Evolutionary conservation across 2,888 invertebrate genomes (phyloP).

Genomic region (Protonemura montana): DNA sequence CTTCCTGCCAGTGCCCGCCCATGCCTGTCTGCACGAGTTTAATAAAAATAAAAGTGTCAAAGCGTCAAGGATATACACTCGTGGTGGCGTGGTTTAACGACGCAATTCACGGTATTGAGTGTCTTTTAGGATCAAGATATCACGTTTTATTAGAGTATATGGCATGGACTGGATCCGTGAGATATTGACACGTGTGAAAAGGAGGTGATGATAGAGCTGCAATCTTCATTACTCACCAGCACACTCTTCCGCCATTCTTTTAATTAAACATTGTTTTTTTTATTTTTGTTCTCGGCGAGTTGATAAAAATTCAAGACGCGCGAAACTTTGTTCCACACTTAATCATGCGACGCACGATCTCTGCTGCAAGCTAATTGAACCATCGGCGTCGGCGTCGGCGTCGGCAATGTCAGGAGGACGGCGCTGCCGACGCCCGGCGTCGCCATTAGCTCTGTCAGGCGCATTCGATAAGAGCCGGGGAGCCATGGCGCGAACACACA

Average conservation of each 20-base stretch:
- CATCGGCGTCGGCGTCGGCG: slow-evolving; percentile 1
- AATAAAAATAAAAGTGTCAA: neutral
- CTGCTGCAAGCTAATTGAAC: slow-evolving; percentile 28
- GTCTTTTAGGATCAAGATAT: neutral
- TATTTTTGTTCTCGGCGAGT: neutral
- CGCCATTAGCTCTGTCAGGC: slow-evolving; percentile 16
- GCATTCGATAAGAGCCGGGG: neutral
- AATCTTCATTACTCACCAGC: neutral
- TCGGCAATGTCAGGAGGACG: neutral
- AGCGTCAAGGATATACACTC: neutral
- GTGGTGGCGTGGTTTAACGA: neutral
- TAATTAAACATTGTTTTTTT: neutral
- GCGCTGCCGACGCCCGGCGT: slow-evolving; percentile 13
- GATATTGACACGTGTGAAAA: neutral
- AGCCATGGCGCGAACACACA: neutral
- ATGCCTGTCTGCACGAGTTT: neutral
- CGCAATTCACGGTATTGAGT: slow-evolving; percentile 7
- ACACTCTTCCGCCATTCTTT: neutral
- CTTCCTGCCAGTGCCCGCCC: neutral
- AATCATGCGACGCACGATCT: slow-evolving; percentile 27
- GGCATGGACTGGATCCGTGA: neutral
- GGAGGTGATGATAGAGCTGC: neutral
- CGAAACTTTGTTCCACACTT: slow-evolving; percentile 12
- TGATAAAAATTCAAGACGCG: slow-evolving; percentile 9
- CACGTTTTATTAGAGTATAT: neutral